Percentiles rank a stretch among this genome's conserved stretches.
Evolutionary conservation across 92 coral and sea anemone species (phyloP).

Genomic region (Anthopleura xanthogrammica): DNA sequence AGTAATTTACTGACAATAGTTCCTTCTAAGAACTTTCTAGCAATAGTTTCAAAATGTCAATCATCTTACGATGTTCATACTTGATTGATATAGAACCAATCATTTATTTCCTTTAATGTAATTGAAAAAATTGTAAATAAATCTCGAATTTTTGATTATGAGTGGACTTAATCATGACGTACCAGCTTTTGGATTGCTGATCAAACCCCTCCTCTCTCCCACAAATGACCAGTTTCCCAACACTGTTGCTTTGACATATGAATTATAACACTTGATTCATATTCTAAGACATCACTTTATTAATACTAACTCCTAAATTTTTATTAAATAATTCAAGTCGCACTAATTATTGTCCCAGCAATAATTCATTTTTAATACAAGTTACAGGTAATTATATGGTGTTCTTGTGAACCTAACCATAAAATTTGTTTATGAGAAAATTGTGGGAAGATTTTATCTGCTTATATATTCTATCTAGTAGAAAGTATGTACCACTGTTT

Average conservation of each 20-base stretch:
- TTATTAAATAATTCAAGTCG: neutral
- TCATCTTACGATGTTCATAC: neutral
- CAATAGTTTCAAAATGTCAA: neutral
- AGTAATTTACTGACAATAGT: neutral
- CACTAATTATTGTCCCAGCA: neutral
- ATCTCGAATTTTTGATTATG: neutral
- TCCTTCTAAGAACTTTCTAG: neutral
- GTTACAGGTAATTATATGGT: neutral
- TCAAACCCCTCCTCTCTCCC: too few species aligned
- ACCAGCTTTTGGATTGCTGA: too few species aligned
- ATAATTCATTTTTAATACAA: neutral
- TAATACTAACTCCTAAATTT: neutral
- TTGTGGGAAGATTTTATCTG: too few species aligned
- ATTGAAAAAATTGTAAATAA: neutral
- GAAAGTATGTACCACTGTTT: too few species aligned
- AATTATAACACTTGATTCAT: neutral
- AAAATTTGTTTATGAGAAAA: too few species aligned
- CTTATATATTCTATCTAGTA: too few species aligned
- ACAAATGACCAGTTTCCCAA: too few species aligned
- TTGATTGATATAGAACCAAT: neutral
- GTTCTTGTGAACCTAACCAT: too few species aligned
- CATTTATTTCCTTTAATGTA: neutral
- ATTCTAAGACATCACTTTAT: neutral
- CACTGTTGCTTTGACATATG: too few species aligned
- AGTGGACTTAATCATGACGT: too few species aligned